These are phyloP conservation scores for Tetragonisca angustula DNA, from an alignment of 2,888 invertebrate genomes.

Conservation along the genomic window DNA sequence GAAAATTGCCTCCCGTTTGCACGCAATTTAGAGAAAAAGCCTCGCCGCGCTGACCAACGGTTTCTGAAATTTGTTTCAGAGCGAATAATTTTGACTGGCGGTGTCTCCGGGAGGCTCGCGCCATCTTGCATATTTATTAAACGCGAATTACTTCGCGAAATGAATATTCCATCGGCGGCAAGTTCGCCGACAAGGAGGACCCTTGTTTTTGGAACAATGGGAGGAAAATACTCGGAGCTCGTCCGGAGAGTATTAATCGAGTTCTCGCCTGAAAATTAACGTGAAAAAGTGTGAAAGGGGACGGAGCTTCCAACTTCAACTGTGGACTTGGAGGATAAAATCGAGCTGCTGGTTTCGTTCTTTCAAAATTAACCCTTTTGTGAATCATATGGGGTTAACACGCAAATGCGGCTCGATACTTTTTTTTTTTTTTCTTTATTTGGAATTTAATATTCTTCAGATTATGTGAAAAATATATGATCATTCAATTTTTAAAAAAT, in stretches of 20 bases:
- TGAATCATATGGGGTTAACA: too few species aligned
- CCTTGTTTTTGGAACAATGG: not conserved
- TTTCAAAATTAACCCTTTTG: too few species aligned
- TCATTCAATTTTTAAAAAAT: too few species aligned
- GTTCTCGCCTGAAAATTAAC: not conserved
- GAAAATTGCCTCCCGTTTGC: slow-evolving; percentile 17
- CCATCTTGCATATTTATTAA: not conserved
- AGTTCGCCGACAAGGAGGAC: not conserved
- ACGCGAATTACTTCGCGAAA: not conserved
- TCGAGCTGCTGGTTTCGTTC: too few species aligned
- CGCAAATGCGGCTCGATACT: too few species aligned
- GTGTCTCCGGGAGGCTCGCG: too few species aligned
- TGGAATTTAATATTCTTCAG: too few species aligned
- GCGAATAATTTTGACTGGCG: not conserved
- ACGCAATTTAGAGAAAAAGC: not conserved
- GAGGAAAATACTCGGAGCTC: not conserved
- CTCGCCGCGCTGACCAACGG: not conserved
- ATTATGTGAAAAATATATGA: too few species aligned
- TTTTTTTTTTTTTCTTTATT: too few species aligned
- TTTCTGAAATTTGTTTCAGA: not conserved
- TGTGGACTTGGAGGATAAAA: too few species aligned
- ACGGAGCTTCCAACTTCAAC: not conserved
- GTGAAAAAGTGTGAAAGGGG: not conserved
- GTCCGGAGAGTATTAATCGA: not conserved
- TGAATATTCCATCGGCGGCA: not conserved